phyloP scores from a whole-genome alignment of 2,888 invertebrate species.

The Lasioglossum leucozonium region DNA sequence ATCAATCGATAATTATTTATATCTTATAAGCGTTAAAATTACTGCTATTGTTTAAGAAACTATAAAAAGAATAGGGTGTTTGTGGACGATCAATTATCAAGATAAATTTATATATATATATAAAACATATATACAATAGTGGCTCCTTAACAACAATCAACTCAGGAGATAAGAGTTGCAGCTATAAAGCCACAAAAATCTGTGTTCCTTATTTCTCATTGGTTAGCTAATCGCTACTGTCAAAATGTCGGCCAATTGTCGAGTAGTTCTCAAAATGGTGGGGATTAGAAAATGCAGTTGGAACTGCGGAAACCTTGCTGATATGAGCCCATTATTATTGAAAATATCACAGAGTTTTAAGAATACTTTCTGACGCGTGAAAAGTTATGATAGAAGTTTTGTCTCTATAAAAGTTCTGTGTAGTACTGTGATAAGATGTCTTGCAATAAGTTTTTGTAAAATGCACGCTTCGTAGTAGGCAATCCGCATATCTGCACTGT shows the following conservation, averaged over 20 bases:
- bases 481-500: neutral
- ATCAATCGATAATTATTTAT: neutral
- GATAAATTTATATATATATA: neutral
- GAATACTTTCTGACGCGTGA: neutral
- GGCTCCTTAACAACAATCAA: neutral
- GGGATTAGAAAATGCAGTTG: neutral
- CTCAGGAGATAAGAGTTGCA: neutral
- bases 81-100: neutral
- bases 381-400: neutral
- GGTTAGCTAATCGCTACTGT: neutral
- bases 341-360: neutral
- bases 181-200: neutral
- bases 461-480: neutral
- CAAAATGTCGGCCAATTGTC: neutral
- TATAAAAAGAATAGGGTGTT: neutral
- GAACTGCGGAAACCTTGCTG: neutral
- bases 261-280: neutral
- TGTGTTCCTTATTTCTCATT: neutral
- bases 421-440: neutral
- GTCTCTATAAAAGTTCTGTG: neutral
- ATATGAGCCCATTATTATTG: neutral
- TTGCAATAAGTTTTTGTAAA: neutral
- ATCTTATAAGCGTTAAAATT: neutral
- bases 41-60: neutral
- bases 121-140: neutral